phyloP scores from a whole-genome alignment of 2,888 invertebrate genomes.

The Coelinius sp. region DNA sequence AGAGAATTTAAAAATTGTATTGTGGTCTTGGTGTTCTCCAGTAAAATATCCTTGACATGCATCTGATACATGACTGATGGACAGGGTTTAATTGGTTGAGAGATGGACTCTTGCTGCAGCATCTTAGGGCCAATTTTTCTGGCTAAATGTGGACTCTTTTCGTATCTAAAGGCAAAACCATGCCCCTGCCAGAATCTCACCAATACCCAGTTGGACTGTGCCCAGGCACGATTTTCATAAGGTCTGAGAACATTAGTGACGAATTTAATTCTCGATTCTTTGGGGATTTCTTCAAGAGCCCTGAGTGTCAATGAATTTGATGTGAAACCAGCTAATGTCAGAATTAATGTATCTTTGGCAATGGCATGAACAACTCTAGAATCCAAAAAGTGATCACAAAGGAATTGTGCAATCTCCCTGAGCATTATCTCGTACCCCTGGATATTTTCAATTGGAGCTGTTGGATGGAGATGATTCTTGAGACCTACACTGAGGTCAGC shows the following conservation, averaged over 20 bases:
- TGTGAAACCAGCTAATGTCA: conserved; percentile 84
- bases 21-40: conserved; percentile 76
- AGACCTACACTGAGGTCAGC: conserved; percentile 78
- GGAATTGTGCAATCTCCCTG: conserved; percentile 79
- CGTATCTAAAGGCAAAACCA: conserved; percentile 82
- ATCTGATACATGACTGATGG: conserved; percentile 79
- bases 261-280: conserved; percentile 76
- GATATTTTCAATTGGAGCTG: conserved; percentile 73
- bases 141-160: conserved; percentile 72
- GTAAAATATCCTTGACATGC: conserved; percentile 77
- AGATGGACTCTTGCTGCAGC: conserved; percentile 70
- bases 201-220: conserved; percentile 88
- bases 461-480: conserved; percentile 78
- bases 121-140: conserved; percentile 70
- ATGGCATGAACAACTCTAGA: conserved; percentile 81
- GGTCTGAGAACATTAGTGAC: conserved; percentile 81
- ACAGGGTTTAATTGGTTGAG: conserved; percentile 74
- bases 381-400: conserved; percentile 84
- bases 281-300: conserved; percentile 79
- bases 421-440: conserved; percentile 76
- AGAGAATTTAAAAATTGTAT: conserved; percentile 83
- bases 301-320: conserved; percentile 81
- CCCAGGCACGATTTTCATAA: conserved; percentile 87
- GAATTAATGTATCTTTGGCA: conserved; percentile 82
- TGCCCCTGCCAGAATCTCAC: conserved; percentile 88